Evolutionary conservation across 1,140 invertebrate species (phyloP), one percentile per base, ranked within the genome.

Genomic region (Tribolium madens): DNA sequence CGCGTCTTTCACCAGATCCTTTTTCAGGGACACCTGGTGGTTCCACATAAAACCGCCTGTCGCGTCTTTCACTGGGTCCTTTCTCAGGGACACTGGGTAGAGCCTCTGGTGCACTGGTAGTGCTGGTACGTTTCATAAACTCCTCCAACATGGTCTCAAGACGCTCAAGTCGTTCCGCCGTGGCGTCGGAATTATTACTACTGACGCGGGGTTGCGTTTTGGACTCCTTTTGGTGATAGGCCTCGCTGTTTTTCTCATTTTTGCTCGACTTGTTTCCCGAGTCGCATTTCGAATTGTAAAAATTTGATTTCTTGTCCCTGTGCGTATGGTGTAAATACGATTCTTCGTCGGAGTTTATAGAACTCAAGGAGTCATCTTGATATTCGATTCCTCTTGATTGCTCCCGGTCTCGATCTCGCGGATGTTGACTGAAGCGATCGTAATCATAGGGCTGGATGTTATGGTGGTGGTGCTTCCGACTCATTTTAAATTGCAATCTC

Each of bases 121-220:
- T 6, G 15, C 17, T 68, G 48, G 31, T 73, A 13, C 26, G 52
- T 60, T 81, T 74, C n/a, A 82, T 76, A 31, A 82, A 33, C 42
- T 77, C 64, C 69, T 82, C 79, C 13, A 82, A 74, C 69, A 82
- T 73, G 73, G 77, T 78, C 46, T 82, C 81, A n/a, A 82, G 75
- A 14, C 81, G 77, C 36, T 72, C 74, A 6, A 82, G 60, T n/a
- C 81, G 42, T n/a, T 80, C 78, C 33, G 12, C 18, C 18, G 71
- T 64, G 18, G 53, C 21, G 26, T 64, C 57, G 3, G 57, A 64
- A 14, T 33, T 64, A 2, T 12, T 33, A 3, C 17, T 7, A 18
- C 2, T 50, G 48, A 5, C 5, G 4, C 26, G 57, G 31, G 21
- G 7, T 13, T 31, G 21, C 21, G 26, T 0, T 14, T 31, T 64